Base-by-base conservation (phyloP, 2,888 invertebrate species). In the Willowsia nigromaculata region DNA sequence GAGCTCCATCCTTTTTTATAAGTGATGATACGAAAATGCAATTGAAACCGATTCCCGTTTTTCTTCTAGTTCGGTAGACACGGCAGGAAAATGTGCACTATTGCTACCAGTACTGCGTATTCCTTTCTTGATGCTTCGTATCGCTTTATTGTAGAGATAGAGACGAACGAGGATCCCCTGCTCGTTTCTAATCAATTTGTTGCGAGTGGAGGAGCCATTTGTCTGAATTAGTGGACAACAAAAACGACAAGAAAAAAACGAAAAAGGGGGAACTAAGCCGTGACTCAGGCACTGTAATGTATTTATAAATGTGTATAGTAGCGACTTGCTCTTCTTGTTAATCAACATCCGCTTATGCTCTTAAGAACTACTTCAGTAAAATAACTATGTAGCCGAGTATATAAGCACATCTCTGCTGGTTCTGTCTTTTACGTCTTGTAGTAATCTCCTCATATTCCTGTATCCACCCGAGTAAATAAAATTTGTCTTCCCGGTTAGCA, bases 221-320 rank as follows among this genome's bases (percentile, higher is more conserved):
- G 92, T 93, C 92, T 93, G 92, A 93, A 92, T 93, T 93, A 93
- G 93, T 93, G 93, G 93, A 93, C 93, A 93, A 90, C 88, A 91
- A 86, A 89, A 90, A 90, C 91, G 92, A 88, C 92, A 92, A 90
- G 83, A 85, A 71, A 80, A 87, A 86, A 71, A 74, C 30, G 88
- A 80, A 85, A 65, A 89, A 89, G 80, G 85, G 89, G 89, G 74
- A 85, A 89, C 53, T 62, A 81, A 81, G 56, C 43, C 76, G 82
- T 89, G 89, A 89, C 89, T 89, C 89, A 89, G 85, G 85, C 81
- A 40, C 22, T 18, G 78, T 89, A 89, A 89, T 89, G 85, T 85
- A 89, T 89, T 89, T 81, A 85, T 89, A 85, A 89, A 74, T 81
- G 65, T 85, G 27, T 71, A 40, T 71, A 5, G 43, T 78, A 43